A percentile compares a stretch with the other conserved stretches of the same genome.
phyloP scores from a whole-genome alignment of 2,888 invertebrate genomes.

The Oeneis ivallda region DNA sequence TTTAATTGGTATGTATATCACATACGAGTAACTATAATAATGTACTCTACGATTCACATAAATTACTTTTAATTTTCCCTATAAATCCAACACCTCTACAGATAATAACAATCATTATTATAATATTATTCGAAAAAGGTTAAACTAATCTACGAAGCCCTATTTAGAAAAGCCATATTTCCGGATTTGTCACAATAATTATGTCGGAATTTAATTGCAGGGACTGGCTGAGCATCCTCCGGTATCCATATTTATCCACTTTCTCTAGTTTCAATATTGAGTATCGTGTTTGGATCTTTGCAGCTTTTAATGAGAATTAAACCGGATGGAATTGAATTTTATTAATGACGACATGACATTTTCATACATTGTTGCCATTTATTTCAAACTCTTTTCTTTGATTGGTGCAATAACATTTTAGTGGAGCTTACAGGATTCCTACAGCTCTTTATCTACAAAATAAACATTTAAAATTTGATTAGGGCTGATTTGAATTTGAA shows the following conservation, averaged over 20 bases:
- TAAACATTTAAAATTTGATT: too few relatives aligned
- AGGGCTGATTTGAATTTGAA: too few relatives aligned
- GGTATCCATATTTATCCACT: slow-evolving; percentile 32
- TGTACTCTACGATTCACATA: background rate
- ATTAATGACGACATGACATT: slow-evolving; percentile 7
- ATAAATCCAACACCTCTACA: slow-evolving; percentile 13
- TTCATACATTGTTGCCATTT: background rate
- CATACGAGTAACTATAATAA: background rate
- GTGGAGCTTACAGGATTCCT: too few relatives aligned
- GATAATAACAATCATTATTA: slow-evolving; percentile 17
- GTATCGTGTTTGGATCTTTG: slow-evolving; percentile 22
- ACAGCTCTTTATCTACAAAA: too few relatives aligned
- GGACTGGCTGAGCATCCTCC: slow-evolving; percentile 31
- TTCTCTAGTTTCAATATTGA: slow-evolving; percentile 31
- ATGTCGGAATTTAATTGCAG: slow-evolving; percentile 15
- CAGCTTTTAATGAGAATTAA: slow-evolving; percentile 15
- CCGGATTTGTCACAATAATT: slow-evolving; percentile 26
- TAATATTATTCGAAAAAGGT: slow-evolving; percentile 15
- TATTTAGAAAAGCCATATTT: slow-evolving; percentile 22
- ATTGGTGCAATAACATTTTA: background rate
- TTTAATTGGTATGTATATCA: slow-evolving; percentile 7
- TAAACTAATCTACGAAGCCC: slow-evolving; percentile 18
- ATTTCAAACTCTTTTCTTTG: background rate
- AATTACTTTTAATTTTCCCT: slow-evolving; percentile 3
- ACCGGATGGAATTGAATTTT: slow-evolving; percentile 13